Evolutionary conservation across 2,888 invertebrate species (phyloP).

Genomic region (Drosophila kokeensis): DNA sequence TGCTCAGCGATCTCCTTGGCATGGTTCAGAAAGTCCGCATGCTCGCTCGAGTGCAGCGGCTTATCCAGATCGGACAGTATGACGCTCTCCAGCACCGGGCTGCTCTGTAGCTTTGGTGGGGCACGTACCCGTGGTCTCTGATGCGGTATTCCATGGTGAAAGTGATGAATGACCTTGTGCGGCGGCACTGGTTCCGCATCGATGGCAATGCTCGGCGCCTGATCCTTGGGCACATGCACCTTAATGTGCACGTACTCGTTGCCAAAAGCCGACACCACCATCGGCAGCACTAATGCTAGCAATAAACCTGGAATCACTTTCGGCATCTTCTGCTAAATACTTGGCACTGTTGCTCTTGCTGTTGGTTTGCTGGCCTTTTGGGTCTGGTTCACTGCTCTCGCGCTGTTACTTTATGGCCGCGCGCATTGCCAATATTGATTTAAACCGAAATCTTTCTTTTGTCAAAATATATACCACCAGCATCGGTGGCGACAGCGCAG

Average conservation of each 20-base stretch:
- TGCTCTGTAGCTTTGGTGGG: conserved; percentile 32
- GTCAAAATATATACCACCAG: conserved; percentile 69
- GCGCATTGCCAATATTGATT: conserved; percentile 72
- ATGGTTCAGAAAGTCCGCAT: conserved; percentile 66
- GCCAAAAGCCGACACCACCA: conserved; percentile 58
- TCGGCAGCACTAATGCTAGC: conserved; percentile 25
- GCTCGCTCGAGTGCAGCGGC: conserved; percentile 54
- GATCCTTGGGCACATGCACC: conserved; percentile 73
- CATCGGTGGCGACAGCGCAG: conserved; percentile 42
- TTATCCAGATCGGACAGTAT: conserved; percentile 73
- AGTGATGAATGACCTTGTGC: conserved; percentile 73
- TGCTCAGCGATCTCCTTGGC: conserved; percentile 67
- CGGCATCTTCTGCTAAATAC: background rate
- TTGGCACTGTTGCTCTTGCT: background rate
- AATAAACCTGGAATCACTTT: conserved; percentile 3
- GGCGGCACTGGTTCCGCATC: conserved; percentile 40
- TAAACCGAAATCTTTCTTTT: conserved; percentile 72
- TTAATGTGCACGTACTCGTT: conserved; percentile 80
- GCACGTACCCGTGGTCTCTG: conserved; percentile 39
- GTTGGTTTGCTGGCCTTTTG: background rate
- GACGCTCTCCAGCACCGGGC: conserved; percentile 69
- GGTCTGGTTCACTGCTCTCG: conserved; percentile 18
- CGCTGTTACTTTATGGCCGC: conserved; percentile 54
- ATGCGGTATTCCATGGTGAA: conserved; percentile 63
- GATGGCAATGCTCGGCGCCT: conserved; percentile 41